These are phyloP conservation scores for Asteroscopus sphinx DNA, from an alignment of 2,888 invertebrate genomes.

Conservation along the genomic window DNA sequence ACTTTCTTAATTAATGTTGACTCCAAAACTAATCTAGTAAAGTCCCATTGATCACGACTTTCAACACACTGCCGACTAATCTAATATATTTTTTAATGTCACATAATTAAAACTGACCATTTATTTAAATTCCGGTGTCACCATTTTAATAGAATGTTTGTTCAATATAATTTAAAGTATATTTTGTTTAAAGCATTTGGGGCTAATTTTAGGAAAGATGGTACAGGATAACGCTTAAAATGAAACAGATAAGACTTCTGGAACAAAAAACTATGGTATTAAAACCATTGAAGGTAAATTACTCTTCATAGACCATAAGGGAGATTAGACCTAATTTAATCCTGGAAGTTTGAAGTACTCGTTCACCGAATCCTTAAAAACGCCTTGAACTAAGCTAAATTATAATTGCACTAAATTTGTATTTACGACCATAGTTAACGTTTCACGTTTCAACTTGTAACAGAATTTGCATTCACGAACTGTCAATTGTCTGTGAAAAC, in stretches of 20 bases:
- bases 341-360: no score
- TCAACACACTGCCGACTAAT: constrained; percentile 21
- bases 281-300: no score
- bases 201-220: no score
- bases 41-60: constrained; percentile 45
- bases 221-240: no score
- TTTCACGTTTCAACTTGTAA: not conserved
- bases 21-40: constrained; percentile 34
- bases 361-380: no score
- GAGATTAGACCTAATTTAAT: no score
- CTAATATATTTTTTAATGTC: constrained; percentile 39
- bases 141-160: constrained; percentile 22
- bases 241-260: no score
- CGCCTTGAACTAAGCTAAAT: not conserved
- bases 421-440: not conserved
- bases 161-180: not conserved
- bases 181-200: no score
- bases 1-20: constrained; percentile 35
- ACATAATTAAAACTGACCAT: constrained; percentile 39
- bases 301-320: no score
- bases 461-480: constrained; percentile 2
- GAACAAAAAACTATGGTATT: no score
- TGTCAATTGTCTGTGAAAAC: constrained; percentile 12
- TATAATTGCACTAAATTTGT: not conserved
- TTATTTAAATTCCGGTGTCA: constrained; percentile 39